Percentiles rank a stretch among this genome's conserved stretches.
Evolutionary conservation across 2,888 invertebrate genomes (phyloP).

Genomic region (Axea sp.): DNA sequence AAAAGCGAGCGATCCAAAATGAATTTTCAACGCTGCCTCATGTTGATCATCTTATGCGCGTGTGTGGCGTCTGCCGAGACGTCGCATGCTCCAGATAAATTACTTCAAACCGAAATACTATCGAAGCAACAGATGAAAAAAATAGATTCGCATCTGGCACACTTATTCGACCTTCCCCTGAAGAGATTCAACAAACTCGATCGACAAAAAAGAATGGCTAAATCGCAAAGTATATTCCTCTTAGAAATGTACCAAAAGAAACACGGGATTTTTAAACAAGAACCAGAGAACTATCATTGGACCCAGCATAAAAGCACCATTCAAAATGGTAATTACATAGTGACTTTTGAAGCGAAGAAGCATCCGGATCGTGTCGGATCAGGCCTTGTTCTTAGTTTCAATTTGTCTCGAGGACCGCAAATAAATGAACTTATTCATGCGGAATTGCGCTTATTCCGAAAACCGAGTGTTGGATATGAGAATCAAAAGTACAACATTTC

Average conservation of each 20-base stretch:
- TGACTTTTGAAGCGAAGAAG: slow-evolving; percentile 5
- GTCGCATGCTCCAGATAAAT: not conserved
- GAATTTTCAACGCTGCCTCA: not conserved
- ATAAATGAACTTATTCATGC: slow-evolving; percentile 1
- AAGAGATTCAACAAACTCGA: not conserved
- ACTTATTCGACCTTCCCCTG: slow-evolving; percentile 14
- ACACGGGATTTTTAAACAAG: not conserved
- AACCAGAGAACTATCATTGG: not conserved
- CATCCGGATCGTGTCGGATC: not conserved
- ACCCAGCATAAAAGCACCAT: not conserved
- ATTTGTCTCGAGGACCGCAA: slow-evolving; percentile 1
- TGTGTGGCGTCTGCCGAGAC: not conserved
- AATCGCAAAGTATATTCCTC: slow-evolving; percentile 24
- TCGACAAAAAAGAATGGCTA: slow-evolving; percentile 6
- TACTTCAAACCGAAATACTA: not conserved
- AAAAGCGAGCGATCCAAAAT: slow-evolving; percentile 4
- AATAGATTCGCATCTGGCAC: slow-evolving; percentile 5
- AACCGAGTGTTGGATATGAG: not conserved
- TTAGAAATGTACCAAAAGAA: slow-evolving; percentile 17
- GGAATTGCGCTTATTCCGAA: slow-evolving; percentile 29
- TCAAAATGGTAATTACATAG: slow-evolving; percentile 26
- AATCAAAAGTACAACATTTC: slow-evolving; percentile 3
- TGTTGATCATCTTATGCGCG: not conserved
- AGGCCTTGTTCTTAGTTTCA: slow-evolving; percentile 5
- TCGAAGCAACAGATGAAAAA: slow-evolving; percentile 13